phyloP scores from a whole-genome alignment of 2,113 vertebrate genomes.

The Microtus ochrogaster region DNA sequence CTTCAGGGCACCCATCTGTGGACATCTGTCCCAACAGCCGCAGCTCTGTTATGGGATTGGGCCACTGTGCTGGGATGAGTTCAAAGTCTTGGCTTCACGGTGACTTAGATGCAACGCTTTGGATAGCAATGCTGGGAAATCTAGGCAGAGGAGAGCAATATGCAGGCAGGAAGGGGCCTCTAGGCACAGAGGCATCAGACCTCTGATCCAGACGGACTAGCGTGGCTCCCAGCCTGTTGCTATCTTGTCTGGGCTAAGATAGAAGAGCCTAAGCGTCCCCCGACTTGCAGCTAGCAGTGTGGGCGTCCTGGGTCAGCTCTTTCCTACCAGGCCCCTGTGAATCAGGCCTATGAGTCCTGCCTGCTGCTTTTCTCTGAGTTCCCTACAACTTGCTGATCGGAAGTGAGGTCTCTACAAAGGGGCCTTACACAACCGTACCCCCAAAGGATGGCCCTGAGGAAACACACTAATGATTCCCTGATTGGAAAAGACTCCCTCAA shows the following conservation, averaged over 20 bases:
- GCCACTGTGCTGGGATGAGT: not conserved
- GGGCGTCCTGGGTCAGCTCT: not conserved
- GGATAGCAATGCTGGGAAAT: not conserved
- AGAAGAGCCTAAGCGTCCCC: not conserved
- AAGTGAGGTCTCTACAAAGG: not conserved
- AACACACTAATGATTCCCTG: not conserved
- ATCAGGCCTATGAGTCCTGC: not conserved
- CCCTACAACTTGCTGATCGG: not conserved
- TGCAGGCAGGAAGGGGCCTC: not conserved
- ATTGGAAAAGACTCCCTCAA: not conserved
- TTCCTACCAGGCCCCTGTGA: accelerated
- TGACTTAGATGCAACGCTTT: not conserved
- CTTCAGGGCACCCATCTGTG: not conserved
- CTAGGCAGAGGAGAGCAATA: not conserved
- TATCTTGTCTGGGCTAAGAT: not conserved
- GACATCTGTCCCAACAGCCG: not conserved
- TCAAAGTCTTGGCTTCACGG: not conserved
- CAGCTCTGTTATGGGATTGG: no score
- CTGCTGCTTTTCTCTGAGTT: not conserved
- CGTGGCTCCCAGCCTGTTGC: not conserved
- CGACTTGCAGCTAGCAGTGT: not conserved
- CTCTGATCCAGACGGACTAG: not conserved
- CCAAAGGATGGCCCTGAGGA: not conserved
- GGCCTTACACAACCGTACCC: not conserved
- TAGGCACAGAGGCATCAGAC: accelerated